Evolutionary conservation across 2,113 vertebrate species (phyloP).

Genomic region (Takifugu flavidus): DNA sequence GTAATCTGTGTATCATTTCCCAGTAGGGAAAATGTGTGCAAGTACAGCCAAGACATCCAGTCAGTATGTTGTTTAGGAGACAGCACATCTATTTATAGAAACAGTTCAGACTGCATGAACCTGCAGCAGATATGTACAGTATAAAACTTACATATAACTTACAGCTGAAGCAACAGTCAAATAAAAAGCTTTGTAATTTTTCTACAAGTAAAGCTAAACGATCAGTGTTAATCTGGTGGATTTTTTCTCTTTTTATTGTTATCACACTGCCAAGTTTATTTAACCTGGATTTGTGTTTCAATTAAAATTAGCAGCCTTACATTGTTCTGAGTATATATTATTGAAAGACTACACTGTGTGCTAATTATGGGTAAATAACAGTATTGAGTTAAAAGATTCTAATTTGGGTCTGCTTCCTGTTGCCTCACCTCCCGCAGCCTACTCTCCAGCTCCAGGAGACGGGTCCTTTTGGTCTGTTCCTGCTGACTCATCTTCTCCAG

Average conservation of each 20-base stretch:
- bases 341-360: conserved; percentile 24
- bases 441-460: conserved; percentile 89
- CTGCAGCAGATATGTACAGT: neutral
- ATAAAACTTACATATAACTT: neutral
- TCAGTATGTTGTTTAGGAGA: conserved; percentile 37
- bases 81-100: conserved; percentile 16
- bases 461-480: conserved; percentile 91
- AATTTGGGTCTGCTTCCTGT: conserved; percentile 9
- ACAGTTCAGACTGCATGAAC: conserved; percentile 2
- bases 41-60: conserved; percentile 42
- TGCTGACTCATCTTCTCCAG: conserved; percentile 96
- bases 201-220: no score
- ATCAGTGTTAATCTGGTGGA: no score
- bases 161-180: no score
- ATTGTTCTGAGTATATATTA: conserved; percentile 40
- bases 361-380: conserved; percentile 43
- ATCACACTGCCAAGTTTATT: conserved; percentile 20
- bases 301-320: conserved; percentile 45
- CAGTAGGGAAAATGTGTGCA: conserved; percentile 36
- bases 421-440: conserved; percentile 73
- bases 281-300: conserved; percentile 31
- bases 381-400: conserved; percentile 36
- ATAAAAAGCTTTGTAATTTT: no score
- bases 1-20: conserved; percentile 36
- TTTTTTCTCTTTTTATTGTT: no score